Conservation (phyloP, 2,113 vertebrate genomes). For the Calypte anna region DNA sequence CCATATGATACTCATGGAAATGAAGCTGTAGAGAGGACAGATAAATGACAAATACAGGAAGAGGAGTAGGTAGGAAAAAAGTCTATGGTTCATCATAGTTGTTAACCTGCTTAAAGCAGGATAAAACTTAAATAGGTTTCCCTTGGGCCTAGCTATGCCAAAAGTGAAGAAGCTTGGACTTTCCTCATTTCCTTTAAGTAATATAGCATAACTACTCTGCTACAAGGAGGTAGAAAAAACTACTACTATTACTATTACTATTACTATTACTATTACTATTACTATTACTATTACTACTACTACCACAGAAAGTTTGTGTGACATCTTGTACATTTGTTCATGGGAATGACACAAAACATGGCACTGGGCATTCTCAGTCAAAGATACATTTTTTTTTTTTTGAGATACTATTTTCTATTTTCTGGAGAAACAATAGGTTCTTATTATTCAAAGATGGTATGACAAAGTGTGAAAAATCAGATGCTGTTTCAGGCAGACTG, state of each 20-base stretch:
- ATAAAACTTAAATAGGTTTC: background rate
- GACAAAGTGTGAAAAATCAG: constrained; percentile 30
- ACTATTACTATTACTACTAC: background rate
- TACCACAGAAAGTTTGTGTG: background rate
- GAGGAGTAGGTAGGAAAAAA: background rate
- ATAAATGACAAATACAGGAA: background rate
- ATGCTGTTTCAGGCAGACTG: constrained; percentile 9
- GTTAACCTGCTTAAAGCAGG: background rate
- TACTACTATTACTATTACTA: too few species aligned
- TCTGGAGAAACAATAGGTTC: constrained; percentile 17
- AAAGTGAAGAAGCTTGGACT: background rate
- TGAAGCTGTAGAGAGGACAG: background rate
- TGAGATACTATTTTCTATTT: constrained; percentile 14
- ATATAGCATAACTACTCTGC: background rate
- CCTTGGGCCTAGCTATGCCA: background rate
- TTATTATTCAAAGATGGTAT: background rate
- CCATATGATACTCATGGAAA: background rate
- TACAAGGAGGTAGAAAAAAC: background rate
- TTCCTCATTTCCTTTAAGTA: background rate
- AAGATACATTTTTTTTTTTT: background rate
- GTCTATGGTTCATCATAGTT: background rate
- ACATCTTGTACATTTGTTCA: background rate
- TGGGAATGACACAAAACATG: background rate
- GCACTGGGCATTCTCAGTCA: background rate
- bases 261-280: background rate